Base-by-base conservation (phyloP, 2,113 vertebrate genomes). In the Nycticebus coucang region DNA sequence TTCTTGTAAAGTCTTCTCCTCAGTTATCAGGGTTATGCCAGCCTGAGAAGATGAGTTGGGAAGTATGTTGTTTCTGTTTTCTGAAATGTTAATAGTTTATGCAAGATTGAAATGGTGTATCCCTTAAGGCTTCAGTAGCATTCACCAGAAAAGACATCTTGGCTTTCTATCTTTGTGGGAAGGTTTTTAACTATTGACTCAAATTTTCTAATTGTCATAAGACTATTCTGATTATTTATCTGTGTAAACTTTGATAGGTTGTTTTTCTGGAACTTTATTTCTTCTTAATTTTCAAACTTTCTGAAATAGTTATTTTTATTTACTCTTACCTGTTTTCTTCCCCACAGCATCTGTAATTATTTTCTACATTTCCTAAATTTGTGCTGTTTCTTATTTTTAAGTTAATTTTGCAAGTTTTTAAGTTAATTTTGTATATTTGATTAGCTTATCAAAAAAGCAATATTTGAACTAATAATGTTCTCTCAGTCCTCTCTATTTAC, bases 241-340 rank as follows among this genome's bases (percentile, higher is more conserved):
- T 75, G 59, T 87, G 50, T 69, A 69, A 50, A 19, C 94, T 88
- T 95, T 69, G 13, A 74, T 89, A 71, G 30, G 22, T 81, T 92
- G 0, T 81, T 85, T 92, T 87, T 93, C 30, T 90, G 62, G 62
- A 77, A 57, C 37, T 95, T 22, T 87, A 24, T 33, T 92, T 91
- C 24, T 57, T 75, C 26, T 80, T 24, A 72, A 89, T 89, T 86
- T 93, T 77, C 19, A 82, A 66, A 30, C 21, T 95, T 93, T 84
- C 53, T 78, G 12, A 2, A 17, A 37, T 68, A 50, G 26, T 35
- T 93, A 30, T 89, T 87, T 41, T 57, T 85, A 64, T 62, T 83
- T 78, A 50, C 15, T 81, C 14, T 75, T 50, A 30, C 0, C 28
- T 79, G n/a, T 71, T 94, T 45, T 87, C 7, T 37, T 75, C 45